Evolutionary conservation across 2,797 vertebrate genomes (phyloP).

Genomic region (Lindbergichthys nudifrons): DNA sequence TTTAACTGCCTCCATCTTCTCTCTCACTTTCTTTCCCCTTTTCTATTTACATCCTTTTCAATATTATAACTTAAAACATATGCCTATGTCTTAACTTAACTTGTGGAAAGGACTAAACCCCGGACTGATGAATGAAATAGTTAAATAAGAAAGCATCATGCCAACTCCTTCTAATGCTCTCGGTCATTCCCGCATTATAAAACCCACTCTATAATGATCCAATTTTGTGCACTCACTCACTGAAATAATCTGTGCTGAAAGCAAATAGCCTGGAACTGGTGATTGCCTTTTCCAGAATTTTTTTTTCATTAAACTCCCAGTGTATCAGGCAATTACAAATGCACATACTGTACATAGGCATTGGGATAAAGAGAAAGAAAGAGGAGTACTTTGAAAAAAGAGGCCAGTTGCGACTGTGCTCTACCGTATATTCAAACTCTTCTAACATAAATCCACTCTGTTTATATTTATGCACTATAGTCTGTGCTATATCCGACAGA

Average conservation of each 20-base stretch:
- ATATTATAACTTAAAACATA: constrained; percentile 3
- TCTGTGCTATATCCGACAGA: constrained; percentile 38
- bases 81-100: constrained; percentile 4
- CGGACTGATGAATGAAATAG: constrained; percentile 33
- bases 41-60: not conserved
- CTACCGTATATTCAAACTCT: constrained; percentile 24
- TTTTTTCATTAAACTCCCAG: constrained; percentile 71
- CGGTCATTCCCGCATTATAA: constrained; percentile 60
- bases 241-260: constrained; percentile 68
- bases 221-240: constrained; percentile 65
- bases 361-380: constrained; percentile 33
- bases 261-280: constrained; percentile 66
- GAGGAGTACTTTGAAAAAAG: constrained; percentile 20
- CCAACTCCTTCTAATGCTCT: constrained; percentile 43
- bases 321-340: constrained; percentile 63
- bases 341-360: constrained; percentile 39
- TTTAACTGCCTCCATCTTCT: not conserved
- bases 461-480: constrained; percentile 45
- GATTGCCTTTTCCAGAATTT: constrained; percentile 66
- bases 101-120: constrained; percentile 7
- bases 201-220: constrained; percentile 67
- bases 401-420: constrained; percentile 30
- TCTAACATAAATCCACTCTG: constrained; percentile 31
- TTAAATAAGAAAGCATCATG: constrained; percentile 50
- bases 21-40: not conserved